Conservation (phyloP, 2,797 vertebrate species). For the Melanitta fusca region DNA sequence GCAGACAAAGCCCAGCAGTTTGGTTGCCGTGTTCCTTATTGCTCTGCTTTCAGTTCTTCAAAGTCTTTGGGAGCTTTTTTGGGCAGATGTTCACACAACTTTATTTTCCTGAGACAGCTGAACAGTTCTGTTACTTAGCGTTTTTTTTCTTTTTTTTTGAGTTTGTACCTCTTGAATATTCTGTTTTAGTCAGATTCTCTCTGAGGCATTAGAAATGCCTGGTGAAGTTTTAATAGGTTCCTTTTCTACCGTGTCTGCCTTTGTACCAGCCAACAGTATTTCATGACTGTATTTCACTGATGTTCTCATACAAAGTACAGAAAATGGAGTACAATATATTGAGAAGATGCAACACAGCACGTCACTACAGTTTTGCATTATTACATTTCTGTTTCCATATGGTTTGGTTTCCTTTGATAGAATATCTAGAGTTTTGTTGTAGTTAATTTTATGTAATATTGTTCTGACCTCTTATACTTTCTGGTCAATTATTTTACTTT, state of each 20-base stretch:
- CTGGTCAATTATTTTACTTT: slow-evolving; percentile 12
- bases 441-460: not conserved
- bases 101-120: not conserved
- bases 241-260: not conserved
- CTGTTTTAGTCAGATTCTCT: not conserved
- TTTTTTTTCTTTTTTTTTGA: not conserved
- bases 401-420: not conserved
- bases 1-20: not conserved
- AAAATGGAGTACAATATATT: not conserved
- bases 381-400: not conserved
- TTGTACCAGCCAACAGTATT: not conserved
- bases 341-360: not conserved
- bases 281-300: not conserved
- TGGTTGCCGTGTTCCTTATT: not conserved
- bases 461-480: not conserved
- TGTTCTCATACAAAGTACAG: not conserved
- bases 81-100: not conserved
- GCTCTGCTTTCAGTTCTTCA: not conserved
- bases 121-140: not conserved
- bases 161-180: not conserved
- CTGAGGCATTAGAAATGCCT: not conserved
- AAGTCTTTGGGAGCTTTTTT: not conserved
- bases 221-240: not conserved
- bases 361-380: not conserved
- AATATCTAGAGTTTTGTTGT: not conserved